A percentile compares a stretch with the other conserved stretches of the same genome.
Evolutionary conservation across 2,797 vertebrate species (phyloP).

Genomic region (Amphiprion clarkii): DNA sequence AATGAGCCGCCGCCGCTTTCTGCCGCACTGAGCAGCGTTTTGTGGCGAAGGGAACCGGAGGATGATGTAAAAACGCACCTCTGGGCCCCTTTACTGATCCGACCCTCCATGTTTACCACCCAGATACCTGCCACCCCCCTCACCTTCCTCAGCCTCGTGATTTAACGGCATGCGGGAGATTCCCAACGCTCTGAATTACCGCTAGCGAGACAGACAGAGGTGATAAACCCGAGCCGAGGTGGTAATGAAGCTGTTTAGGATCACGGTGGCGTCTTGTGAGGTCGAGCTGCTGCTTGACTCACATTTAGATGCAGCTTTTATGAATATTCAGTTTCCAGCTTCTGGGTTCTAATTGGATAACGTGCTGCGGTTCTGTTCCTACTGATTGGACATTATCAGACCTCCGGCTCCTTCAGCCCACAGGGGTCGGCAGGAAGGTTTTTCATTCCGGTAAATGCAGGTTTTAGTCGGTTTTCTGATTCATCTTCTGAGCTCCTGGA

Average conservation of each 20-base stretch:
- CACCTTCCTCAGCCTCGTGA: constrained; percentile 17
- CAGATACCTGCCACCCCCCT: not conserved
- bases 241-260: constrained; percentile 29
- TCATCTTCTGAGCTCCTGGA: not conserved
- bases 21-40: constrained; percentile 35
- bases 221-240: constrained; percentile 18
- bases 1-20: constrained; percentile 39
- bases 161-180: constrained; percentile 56
- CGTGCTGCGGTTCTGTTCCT: constrained; percentile 12
- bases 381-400: constrained; percentile 32
- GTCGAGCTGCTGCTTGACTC: constrained; percentile 1
- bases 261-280: not conserved
- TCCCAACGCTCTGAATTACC: constrained; percentile 29
- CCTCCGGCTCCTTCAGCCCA: not conserved
- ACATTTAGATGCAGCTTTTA: not conserved
- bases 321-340: too few species aligned
- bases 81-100: not conserved
- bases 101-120: constrained; percentile 6
- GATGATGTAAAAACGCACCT: constrained; percentile 25
- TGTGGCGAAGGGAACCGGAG: constrained; percentile 28
- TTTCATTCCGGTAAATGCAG: not conserved
- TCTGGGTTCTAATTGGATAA: too few species aligned
- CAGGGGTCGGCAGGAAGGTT: constrained; percentile 6
- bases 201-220: constrained; percentile 5
- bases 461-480: constrained; percentile 6